Evolutionary conservation across 2,797 vertebrate species (phyloP).

Genomic region (Scleropages formosus): DNA sequence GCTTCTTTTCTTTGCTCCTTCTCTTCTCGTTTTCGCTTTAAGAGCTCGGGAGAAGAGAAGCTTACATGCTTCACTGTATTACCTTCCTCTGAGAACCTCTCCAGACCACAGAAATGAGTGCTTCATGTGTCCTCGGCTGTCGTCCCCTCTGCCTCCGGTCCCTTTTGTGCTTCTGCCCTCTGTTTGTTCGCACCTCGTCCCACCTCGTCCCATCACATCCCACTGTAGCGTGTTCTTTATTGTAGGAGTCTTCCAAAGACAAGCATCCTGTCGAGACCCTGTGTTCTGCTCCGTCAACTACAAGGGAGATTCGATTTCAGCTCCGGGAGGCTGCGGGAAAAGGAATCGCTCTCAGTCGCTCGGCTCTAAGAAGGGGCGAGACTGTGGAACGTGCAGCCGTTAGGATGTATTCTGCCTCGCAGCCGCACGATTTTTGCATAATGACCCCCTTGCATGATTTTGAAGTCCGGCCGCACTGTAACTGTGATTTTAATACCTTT

Average conservation of each 20-base stretch:
- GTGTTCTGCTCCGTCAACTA: slow-evolving; percentile 17
- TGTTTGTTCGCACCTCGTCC: not conserved
- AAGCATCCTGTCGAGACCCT: not conserved
- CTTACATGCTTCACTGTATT: slow-evolving; percentile 4
- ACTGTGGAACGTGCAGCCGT: slow-evolving; percentile 6
- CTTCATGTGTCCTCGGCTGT: not conserved
- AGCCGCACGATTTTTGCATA: not conserved
- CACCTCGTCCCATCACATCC: not conserved
- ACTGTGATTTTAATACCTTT: slow-evolving; percentile 13
- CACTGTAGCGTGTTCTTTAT: slow-evolving; percentile 20
- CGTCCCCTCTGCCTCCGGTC: not conserved
- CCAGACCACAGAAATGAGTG: not conserved
- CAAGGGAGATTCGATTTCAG: slow-evolving; percentile 23
- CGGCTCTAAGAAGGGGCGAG: not conserved
- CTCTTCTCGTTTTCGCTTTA: not conserved
- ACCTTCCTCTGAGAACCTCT: not conserved
- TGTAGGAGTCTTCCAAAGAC: not conserved
- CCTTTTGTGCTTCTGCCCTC: not conserved
- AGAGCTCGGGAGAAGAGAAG: slow-evolving; percentile 29
- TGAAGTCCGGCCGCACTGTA: slow-evolving; percentile 19
- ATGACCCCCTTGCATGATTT: not conserved
- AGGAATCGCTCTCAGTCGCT: not conserved
- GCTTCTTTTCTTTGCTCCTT: not conserved
- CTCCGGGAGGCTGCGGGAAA: not conserved
- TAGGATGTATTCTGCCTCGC: not conserved